phyloP scores from a whole-genome alignment of 2,888 invertebrate species.

The Acanthopleura granulata region DNA sequence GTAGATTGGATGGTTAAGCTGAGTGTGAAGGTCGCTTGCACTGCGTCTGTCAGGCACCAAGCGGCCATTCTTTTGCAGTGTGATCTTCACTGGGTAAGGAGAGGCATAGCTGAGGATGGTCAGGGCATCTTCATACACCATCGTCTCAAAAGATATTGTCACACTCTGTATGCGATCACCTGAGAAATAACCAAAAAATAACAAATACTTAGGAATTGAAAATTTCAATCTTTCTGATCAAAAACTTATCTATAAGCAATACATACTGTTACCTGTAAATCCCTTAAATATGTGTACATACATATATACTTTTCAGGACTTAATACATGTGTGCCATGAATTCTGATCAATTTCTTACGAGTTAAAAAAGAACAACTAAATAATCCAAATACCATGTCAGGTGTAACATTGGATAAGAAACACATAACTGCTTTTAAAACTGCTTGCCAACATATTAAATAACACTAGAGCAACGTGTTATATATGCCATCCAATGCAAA shows the following conservation, averaged over 20 bases:
- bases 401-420: background rate
- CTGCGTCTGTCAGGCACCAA: conserved; percentile 39
- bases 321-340: no score
- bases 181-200: conserved; percentile 59
- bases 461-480: no score
- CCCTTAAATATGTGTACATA: no score
- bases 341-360: no score
- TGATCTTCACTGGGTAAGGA: conserved; percentile 81
- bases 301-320: no score
- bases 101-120: conserved; percentile 91
- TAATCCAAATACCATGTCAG: background rate
- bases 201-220: no score
- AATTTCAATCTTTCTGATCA: no score
- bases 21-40: conserved; percentile 60
- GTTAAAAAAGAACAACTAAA: no score
- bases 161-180: conserved; percentile 90
- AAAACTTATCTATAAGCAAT: no score
- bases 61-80: conserved; percentile 75
- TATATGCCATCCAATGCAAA: no score
- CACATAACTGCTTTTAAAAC: background rate
- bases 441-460: no score
- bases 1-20: conserved; percentile 82
- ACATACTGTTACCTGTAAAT: no score
- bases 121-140: conserved; percentile 91
- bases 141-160: conserved; percentile 88